A percentile compares a stretch with the other conserved stretches of the same genome.
Conservation (phyloP, 1,140 invertebrate genomes). For the Daktulosphaira vitifoliae region DNA sequence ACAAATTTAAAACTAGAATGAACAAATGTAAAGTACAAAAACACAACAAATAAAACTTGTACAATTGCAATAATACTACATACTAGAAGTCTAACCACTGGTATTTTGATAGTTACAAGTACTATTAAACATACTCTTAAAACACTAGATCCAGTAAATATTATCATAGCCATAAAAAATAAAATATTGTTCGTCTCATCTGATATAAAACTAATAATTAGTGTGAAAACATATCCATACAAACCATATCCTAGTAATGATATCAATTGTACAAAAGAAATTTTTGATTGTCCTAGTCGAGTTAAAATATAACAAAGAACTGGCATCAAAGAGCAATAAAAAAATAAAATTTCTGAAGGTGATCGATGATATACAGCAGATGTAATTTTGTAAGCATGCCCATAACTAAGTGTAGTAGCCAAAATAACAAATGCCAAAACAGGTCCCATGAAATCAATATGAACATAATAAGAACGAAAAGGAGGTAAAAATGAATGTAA, state of each 20-base stretch:
- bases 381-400: constrained; percentile 42
- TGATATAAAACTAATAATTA: constrained; percentile 44
- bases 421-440: constrained; percentile 43
- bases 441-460: constrained; percentile 46
- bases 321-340: constrained; percentile 42
- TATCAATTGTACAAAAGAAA: constrained; percentile 43
- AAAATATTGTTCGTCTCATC: constrained; percentile 43
- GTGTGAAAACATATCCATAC: constrained; percentile 46
- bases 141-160: constrained; percentile 46
- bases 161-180: constrained; percentile 44
- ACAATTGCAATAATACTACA: constrained; percentile 44
- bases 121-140: constrained; percentile 45
- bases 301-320: constrained; percentile 41
- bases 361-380: constrained; percentile 37
- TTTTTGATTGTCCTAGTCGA: constrained; percentile 41
- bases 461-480: constrained; percentile 39
- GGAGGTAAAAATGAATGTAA: constrained; percentile 45
- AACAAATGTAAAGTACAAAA: constrained; percentile 48
- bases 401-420: constrained; percentile 42
- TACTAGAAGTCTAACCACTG: constrained; percentile 45
- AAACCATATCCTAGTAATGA: constrained; percentile 46
- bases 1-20: constrained; percentile 41
- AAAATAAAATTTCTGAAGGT: constrained; percentile 40
- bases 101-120: constrained; percentile 44
- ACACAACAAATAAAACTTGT: constrained; percentile 46